Evolutionary conservation across 2,797 vertebrate genomes (phyloP).

Genomic region (Chaetodon trifasciatus): DNA sequence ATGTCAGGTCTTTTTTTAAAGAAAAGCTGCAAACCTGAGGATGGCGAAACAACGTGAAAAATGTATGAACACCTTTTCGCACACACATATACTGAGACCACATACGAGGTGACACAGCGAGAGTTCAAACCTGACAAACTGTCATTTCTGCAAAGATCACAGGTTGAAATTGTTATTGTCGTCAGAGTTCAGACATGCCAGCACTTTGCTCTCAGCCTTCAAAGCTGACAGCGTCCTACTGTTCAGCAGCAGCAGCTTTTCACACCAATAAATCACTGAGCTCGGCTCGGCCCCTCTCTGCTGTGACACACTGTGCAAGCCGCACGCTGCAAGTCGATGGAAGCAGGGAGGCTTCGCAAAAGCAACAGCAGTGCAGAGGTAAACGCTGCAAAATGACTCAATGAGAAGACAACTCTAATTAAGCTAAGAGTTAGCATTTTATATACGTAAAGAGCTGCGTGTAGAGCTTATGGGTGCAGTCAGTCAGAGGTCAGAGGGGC

Average conservation of each 20-base stretch:
- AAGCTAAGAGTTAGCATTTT: background rate
- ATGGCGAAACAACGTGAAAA: background rate
- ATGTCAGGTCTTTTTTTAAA: background rate
- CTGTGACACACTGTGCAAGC: background rate
- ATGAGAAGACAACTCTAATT: background rate
- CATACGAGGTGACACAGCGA: slow-evolving; percentile 1
- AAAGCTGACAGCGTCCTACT: slow-evolving; percentile 36
- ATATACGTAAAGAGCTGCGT: no score
- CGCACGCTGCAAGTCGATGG: background rate
- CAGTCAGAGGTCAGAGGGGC: background rate
- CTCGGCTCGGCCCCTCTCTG: background rate
- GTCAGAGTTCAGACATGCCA: slow-evolving; percentile 15
- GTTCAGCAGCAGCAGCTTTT: slow-evolving; percentile 32
- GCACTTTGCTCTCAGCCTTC: slow-evolving; percentile 15
- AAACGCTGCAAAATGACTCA: background rate
- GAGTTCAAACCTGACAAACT: slow-evolving; percentile 21
- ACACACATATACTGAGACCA: background rate
- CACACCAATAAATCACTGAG: slow-evolving; percentile 31
- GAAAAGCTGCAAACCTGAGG: background rate
- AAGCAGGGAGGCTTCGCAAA: background rate
- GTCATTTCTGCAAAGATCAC: slow-evolving; percentile 20
- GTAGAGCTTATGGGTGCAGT: no score
- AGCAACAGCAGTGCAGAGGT: background rate
- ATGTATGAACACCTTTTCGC: background rate
- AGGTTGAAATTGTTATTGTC: slow-evolving; percentile 9